A percentile compares a stretch with the other conserved stretches of the same genome.
These are phyloP conservation scores for Anableps anableps DNA, from an alignment of 2,797 vertebrate genomes.

Conservation along the genomic window DNA sequence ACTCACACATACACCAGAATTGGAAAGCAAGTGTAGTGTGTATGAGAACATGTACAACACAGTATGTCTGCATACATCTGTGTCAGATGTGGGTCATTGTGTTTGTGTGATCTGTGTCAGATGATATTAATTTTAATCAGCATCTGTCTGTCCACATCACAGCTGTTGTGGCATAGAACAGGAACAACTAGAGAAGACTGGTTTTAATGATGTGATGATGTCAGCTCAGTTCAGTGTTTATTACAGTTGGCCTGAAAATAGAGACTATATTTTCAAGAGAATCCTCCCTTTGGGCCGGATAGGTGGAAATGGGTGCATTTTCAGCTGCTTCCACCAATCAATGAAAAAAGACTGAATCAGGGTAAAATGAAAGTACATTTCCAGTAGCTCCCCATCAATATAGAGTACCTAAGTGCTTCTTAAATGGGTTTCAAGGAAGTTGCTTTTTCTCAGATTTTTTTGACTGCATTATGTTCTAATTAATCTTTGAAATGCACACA, in stretches of 20 bases:
- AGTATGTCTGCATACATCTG: constrained; percentile 20
- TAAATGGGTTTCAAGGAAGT: constrained; percentile 32
- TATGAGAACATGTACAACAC: constrained; percentile 23
- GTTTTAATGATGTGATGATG: neutral
- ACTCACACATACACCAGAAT: constrained; percentile 27
- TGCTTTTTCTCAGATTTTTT: constrained; percentile 20
- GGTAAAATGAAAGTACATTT: constrained; percentile 9
- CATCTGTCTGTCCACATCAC: constrained; percentile 65
- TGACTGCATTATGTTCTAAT: constrained; percentile 14
- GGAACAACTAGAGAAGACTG: constrained; percentile 26
- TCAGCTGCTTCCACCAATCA: constrained; percentile 19
- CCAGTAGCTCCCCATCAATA: constrained; percentile 14
- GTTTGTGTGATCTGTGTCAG: constrained; percentile 55
- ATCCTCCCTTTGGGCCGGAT: constrained; percentile 2
- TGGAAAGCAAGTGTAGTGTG: constrained; percentile 28
- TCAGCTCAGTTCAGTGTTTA: neutral
- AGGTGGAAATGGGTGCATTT: constrained; percentile 11
- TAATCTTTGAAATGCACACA: constrained; percentile 8
- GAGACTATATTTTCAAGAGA: neutral
- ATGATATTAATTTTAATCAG: constrained; percentile 70
- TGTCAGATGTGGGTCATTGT: constrained; percentile 62
- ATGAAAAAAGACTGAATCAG: constrained; percentile 12
- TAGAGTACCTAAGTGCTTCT: constrained; percentile 34
- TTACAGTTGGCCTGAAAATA: neutral
- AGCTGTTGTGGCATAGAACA: constrained; percentile 56